phyloP scores from a whole-genome alignment of 1,140 invertebrate species.

The Ceratosolen fusciceps region DNA sequence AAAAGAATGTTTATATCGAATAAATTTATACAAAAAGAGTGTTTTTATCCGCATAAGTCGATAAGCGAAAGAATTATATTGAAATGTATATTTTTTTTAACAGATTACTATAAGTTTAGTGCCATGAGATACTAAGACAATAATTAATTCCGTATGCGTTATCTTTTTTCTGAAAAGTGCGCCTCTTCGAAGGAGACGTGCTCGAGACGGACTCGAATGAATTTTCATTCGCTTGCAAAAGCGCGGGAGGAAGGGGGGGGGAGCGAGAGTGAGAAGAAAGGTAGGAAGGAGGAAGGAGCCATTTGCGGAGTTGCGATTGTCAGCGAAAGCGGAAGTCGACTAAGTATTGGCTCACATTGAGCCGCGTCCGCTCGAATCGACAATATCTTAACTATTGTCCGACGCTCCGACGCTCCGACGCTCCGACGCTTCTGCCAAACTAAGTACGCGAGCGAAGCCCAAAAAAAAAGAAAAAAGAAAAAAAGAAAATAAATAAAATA shows the following conservation, averaged over 20 bases:
- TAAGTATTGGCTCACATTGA: constrained; percentile 65
- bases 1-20: constrained; percentile 19
- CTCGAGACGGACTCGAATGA: too few relatives aligned
- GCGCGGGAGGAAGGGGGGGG: too few relatives aligned
- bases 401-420: not conserved
- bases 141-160: constrained; percentile 6
- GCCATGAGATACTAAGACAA: constrained; percentile 39
- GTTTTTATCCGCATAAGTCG: constrained; percentile 34
- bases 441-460: not conserved
- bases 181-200: not conserved
- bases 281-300: not conserved
- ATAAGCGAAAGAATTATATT: constrained; percentile 5
- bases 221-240: too few relatives aligned
- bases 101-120: constrained; percentile 17
- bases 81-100: constrained; percentile 36
- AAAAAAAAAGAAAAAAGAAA: too few relatives aligned
- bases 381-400: constrained; percentile 13
- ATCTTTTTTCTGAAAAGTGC: not conserved
- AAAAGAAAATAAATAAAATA: too few relatives aligned
- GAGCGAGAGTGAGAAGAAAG: constrained; percentile 8
- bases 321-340: constrained; percentile 25
- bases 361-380: constrained; percentile 45
- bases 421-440: not conserved
- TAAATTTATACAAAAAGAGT: too few relatives aligned
- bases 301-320: constrained; percentile 6